These are phyloP conservation scores for Cantharis rufa DNA, from an alignment of 2,888 invertebrate species.

Conservation along the genomic window DNA sequence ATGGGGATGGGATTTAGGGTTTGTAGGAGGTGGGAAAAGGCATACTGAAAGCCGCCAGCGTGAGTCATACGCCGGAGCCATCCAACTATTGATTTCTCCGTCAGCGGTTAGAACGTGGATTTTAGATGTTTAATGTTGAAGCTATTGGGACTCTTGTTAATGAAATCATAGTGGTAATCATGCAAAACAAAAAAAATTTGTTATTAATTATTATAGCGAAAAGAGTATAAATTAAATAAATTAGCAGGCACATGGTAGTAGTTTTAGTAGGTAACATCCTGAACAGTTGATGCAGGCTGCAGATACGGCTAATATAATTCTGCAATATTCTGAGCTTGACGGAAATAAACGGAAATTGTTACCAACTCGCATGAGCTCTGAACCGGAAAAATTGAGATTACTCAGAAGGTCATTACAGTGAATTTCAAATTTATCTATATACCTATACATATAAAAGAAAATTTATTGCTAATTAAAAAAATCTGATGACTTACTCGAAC, in stretches of 20 bases:
- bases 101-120: conserved; percentile 29
- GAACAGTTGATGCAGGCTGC: not conserved
- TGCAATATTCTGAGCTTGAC: conserved; percentile 27
- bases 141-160: conserved; percentile 23
- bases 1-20: conserved; percentile 14
- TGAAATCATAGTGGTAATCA: conserved; percentile 6
- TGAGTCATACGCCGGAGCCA: conserved; percentile 37
- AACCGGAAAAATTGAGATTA: conserved; percentile 9
- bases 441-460: not conserved
- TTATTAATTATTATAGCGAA: not conserved
- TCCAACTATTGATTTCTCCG: conserved; percentile 38
- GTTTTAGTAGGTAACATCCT: conserved; percentile 4
- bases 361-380: conserved; percentile 22
- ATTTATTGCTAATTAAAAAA: not conserved
- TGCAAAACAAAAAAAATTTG: not conserved
- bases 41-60: conserved; percentile 28
- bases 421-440: not conserved
- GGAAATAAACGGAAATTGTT: conserved; percentile 32
- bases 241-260: not conserved
- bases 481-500: not conserved
- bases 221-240: not conserved
- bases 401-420: not conserved
- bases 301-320: conserved; percentile 21
- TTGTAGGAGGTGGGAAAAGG: conserved; percentile 15
- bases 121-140: conserved; percentile 20